Evolutionary conservation across 2,797 vertebrate genomes (phyloP).

Genomic region (Todus mexicanus): DNA sequence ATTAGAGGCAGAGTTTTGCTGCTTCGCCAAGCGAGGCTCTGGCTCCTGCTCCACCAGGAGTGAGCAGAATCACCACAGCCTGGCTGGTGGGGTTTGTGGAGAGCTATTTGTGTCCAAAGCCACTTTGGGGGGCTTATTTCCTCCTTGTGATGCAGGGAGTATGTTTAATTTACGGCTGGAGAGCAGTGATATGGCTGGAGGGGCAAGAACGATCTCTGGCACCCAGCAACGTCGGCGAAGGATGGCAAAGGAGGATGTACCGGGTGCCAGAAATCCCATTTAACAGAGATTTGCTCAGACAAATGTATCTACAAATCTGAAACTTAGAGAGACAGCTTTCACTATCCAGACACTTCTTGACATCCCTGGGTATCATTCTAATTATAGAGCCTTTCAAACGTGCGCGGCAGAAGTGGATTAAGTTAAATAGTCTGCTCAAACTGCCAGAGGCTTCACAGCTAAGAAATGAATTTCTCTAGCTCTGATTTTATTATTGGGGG

Average conservation of each 20-base stretch:
- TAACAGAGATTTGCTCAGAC: not conserved
- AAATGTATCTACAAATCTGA: not conserved
- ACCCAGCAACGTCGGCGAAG: not conserved
- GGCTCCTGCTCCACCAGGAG: not conserved
- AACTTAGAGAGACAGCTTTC: constrained; percentile 9
- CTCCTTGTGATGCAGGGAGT: not conserved
- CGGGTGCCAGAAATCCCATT: not conserved
- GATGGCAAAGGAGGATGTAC: not conserved
- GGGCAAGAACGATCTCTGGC: not conserved
- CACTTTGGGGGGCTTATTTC: not conserved
- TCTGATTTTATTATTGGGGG: constrained; percentile 48
- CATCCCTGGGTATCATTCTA: constrained; percentile 31
- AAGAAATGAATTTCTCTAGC: constrained; percentile 17
- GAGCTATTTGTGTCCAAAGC: not conserved
- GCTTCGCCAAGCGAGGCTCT: rapidly evolving
- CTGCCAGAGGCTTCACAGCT: constrained; percentile 43
- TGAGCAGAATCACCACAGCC: not conserved
- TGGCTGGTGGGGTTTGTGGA: not conserved
- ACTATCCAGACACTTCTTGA: not conserved
- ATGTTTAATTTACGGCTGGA: not conserved
- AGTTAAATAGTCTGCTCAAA: constrained; percentile 58
- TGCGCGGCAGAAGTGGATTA: constrained; percentile 38
- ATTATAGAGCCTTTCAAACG: constrained; percentile 48
- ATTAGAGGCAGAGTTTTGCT: not conserved
- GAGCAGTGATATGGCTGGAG: not conserved